Conservation (phyloP, 2,113 vertebrate genomes). For the Butastur rufipennis region DNA sequence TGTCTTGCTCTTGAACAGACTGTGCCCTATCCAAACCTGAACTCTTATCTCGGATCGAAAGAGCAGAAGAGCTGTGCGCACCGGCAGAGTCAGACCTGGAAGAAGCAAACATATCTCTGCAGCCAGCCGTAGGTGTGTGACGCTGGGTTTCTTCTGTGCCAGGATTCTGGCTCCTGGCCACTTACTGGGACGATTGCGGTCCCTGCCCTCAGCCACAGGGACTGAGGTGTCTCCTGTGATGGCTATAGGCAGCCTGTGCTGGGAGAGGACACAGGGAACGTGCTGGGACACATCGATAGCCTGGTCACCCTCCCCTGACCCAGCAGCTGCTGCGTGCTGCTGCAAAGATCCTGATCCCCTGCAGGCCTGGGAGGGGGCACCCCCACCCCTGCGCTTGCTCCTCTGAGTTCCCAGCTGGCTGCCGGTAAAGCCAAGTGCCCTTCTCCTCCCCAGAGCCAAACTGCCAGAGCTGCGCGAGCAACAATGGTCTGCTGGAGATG, state of each 20-base stretch:
- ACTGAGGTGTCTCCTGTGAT: not conserved
- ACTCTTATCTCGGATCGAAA: not conserved
- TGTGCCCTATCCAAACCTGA: conserved; percentile 1
- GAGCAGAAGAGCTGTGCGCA: not conserved
- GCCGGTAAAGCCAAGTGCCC: not conserved
- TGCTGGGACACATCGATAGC: not conserved
- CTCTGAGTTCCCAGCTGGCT: not conserved
- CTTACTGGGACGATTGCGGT: accelerated
- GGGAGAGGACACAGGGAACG: not conserved
- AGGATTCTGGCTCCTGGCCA: not conserved
- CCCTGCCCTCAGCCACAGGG: not conserved
- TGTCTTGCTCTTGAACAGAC: not conserved
- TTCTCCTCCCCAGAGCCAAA: not conserved
- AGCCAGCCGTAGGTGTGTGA: not conserved
- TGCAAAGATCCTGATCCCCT: not conserved
- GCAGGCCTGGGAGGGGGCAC: not conserved
- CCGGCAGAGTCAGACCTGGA: accelerated
- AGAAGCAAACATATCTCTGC: not conserved
- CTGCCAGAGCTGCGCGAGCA: accelerated
- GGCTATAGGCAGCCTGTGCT: too few relatives aligned
- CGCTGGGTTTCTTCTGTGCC: not conserved
- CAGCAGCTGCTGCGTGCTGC: not conserved
- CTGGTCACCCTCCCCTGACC: not conserved
- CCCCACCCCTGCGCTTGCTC: not conserved
- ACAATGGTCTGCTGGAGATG: accelerated